Percentiles rank a stretch among this genome's conserved stretches.
These are phyloP conservation scores for Pyrocoelia pectoralis DNA, from an alignment of 2,888 invertebrate species.

Conservation along the genomic window DNA sequence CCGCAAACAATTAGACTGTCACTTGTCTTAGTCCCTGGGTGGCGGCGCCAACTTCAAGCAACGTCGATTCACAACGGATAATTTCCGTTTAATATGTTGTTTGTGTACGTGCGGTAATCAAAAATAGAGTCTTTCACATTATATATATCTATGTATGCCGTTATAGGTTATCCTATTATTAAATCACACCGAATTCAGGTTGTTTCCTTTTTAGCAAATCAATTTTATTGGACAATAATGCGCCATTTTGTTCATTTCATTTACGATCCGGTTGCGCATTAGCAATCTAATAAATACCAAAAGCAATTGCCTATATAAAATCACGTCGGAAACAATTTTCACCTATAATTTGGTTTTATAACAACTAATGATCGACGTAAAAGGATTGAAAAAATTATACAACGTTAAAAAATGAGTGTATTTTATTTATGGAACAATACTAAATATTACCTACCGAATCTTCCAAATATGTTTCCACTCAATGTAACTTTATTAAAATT, in stretches of 20 bases:
- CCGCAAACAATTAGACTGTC: conserved; percentile 60
- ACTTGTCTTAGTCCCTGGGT: conserved; percentile 56
- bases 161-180: conserved; percentile 22
- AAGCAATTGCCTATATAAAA: neutral
- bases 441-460: too few relatives aligned
- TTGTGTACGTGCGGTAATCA: conserved; percentile 27
- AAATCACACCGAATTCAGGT: conserved; percentile 23
- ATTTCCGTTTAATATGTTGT: conserved; percentile 18
- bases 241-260: conserved; percentile 8
- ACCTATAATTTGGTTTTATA: neutral
- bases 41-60: conserved; percentile 47
- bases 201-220: conserved; percentile 15
- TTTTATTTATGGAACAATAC: too few relatives aligned
- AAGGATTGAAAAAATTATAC: too few relatives aligned
- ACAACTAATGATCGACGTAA: too few relatives aligned
- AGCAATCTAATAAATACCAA: neutral
- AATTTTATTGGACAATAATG: too few relatives aligned
- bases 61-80: conserved; percentile 23
- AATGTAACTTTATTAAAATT: too few relatives aligned
- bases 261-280: conserved; percentile 2
- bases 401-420: too few relatives aligned
- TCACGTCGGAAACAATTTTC: neutral
- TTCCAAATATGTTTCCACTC: too few relatives aligned
- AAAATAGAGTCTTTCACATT: conserved; percentile 20
- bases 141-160: conserved; percentile 6